Conservation (phyloP, 2,888 invertebrate genomes). For the Drosophila pseudotalamancana region DNA sequence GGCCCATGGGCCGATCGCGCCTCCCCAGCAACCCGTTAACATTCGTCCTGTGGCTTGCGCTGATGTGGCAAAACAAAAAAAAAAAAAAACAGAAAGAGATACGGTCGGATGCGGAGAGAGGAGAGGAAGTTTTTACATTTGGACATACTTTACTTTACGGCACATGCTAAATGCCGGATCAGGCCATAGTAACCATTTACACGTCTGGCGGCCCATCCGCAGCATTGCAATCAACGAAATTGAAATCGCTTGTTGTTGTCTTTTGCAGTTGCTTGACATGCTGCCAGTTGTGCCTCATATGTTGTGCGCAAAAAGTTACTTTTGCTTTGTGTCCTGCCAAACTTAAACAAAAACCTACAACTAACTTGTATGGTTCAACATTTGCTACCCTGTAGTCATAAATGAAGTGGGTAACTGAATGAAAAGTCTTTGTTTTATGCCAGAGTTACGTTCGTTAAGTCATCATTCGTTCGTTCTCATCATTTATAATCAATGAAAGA, state of each 20-base stretch:
- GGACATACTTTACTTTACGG: conserved; percentile 68
- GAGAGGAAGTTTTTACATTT: conserved; percentile 57
- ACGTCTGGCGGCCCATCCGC: conserved; percentile 30
- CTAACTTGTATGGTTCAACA: conserved; percentile 4
- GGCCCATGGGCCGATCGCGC: conserved; percentile 31
- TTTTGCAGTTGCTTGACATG: conserved; percentile 42
- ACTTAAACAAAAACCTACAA: conserved; percentile 38
- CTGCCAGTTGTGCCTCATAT: conserved; percentile 54
- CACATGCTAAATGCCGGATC: conserved; percentile 65
- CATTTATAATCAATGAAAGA: no score
- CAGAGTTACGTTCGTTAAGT: no score
- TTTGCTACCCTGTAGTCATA: conserved; percentile 16
- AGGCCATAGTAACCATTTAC: conserved; percentile 46
- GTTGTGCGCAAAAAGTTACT: conserved; percentile 43
- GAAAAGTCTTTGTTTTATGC: no score
- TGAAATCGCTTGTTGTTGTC: conserved; percentile 61
- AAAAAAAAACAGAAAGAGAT: conserved; percentile 27
- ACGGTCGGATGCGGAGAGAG: conserved; percentile 58
- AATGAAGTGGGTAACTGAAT: not conserved
- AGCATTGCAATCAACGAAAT: conserved; percentile 70
- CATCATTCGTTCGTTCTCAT: no score
- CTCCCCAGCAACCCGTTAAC: conserved; percentile 35
- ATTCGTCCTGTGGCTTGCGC: conserved; percentile 26
- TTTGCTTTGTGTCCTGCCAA: conserved; percentile 31
- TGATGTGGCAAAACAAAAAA: conserved; percentile 9